These are phyloP conservation scores for Hydrotaea diabolus DNA, from an alignment of 2,888 invertebrate genomes.

Conservation along the genomic window DNA sequence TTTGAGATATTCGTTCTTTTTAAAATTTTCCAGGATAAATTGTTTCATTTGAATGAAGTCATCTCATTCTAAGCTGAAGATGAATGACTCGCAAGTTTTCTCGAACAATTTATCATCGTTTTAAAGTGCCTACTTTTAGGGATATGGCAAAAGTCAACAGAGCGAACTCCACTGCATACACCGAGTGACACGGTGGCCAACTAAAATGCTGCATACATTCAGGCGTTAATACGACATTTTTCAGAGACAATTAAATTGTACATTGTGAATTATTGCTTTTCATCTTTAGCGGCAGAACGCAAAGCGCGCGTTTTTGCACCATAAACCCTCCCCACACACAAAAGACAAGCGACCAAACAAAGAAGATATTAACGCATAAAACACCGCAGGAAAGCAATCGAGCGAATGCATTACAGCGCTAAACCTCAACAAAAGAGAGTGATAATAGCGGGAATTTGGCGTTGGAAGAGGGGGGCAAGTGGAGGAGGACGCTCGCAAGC, in stretches of 20 bases:
- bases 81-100: too few relatives aligned
- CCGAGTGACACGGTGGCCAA: background rate
- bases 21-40: too few relatives aligned
- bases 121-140: background rate
- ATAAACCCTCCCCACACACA: background rate
- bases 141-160: background rate
- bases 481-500: background rate
- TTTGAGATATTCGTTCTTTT: too few relatives aligned
- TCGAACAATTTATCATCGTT: background rate
- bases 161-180: background rate
- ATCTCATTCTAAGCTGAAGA: too few relatives aligned
- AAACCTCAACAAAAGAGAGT: conserved; percentile 15
- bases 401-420: conserved; percentile 11
- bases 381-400: conserved; percentile 20
- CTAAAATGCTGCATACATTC: conserved; percentile 16
- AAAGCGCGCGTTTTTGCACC: background rate
- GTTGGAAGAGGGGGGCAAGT: background rate
- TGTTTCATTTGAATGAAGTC: too few relatives aligned
- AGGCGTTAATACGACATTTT: conserved; percentile 10
- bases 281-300: background rate
- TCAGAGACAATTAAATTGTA: conserved; percentile 32
- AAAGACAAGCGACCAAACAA: conserved; percentile 10
- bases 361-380: conserved; percentile 19
- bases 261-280: conserved; percentile 24
- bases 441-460: conserved; percentile 6